A percentile compares a stretch with the other conserved stretches of the same genome.
Evolutionary conservation across 2,888 invertebrate genomes (phyloP).

Genomic region (Yponomeuta cagnagella): DNA sequence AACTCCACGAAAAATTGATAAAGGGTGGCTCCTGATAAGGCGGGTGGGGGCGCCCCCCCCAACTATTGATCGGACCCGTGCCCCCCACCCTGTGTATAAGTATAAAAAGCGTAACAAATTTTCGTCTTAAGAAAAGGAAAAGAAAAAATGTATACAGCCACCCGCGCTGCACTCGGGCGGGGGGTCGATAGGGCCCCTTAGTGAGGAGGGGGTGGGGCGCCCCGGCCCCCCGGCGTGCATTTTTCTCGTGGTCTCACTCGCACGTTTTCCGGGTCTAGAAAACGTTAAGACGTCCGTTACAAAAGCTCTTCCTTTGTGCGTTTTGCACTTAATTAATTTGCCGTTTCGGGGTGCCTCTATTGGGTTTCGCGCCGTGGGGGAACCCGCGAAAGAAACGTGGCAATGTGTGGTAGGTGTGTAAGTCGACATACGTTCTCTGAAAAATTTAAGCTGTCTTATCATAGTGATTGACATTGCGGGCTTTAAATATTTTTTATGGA

Average conservation of each 20-base stretch:
- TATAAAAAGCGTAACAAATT: slow-evolving; percentile 77
- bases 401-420: too few species aligned
- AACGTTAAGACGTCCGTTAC: slow-evolving; percentile 62
- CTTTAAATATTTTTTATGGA: too few species aligned
- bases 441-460: too few species aligned
- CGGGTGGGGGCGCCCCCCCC: slow-evolving; percentile 25
- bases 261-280: slow-evolving; percentile 36
- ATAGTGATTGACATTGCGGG: too few species aligned
- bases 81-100: slow-evolving; percentile 58
- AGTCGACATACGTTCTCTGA: too few species aligned
- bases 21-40: slow-evolving; percentile 35
- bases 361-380: neutral
- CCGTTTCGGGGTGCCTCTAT: neutral
- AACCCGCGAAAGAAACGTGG: too few species aligned
- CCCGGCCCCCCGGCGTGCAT: slow-evolving; percentile 41
- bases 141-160: slow-evolving; percentile 74
- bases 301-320: slow-evolving; percentile 66
- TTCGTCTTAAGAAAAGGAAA: slow-evolving; percentile 76
- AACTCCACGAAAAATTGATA: slow-evolving; percentile 69
- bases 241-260: slow-evolving; percentile 61
- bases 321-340: slow-evolving; percentile 52
- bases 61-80: slow-evolving; percentile 58
- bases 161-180: slow-evolving; percentile 33
- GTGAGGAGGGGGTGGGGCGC: slow-evolving; percentile 24
- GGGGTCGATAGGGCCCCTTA: slow-evolving; percentile 30